phyloP scores from a whole-genome alignment of 1,140 invertebrate genomes.

The Thaumatotibia leucotreta region DNA sequence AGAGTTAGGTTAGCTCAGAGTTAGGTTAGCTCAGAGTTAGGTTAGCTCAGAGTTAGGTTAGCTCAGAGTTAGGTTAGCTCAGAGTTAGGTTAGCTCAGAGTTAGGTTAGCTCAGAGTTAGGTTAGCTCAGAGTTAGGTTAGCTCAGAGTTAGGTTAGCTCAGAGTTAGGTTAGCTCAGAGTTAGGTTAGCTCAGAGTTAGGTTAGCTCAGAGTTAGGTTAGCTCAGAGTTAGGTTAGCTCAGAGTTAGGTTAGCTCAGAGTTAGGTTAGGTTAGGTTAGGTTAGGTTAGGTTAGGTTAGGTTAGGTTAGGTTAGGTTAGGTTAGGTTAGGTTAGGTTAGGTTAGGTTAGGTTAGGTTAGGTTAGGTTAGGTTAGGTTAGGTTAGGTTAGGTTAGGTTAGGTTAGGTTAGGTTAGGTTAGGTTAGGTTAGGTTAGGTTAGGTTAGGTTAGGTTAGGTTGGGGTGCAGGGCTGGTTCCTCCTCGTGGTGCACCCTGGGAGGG shows the following conservation, averaged over 20 bases:
- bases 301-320: slow-evolving; percentile 21
- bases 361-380: slow-evolving; percentile 13
- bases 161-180: slow-evolving; percentile 17
- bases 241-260: slow-evolving; percentile 13
- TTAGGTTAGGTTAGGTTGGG: slow-evolving; percentile 22
- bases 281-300: slow-evolving; percentile 13
- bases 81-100: slow-evolving; percentile 18
- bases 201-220: slow-evolving; percentile 43
- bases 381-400: slow-evolving; percentile 8
- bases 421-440: slow-evolving; percentile 11
- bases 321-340: slow-evolving; percentile 10
- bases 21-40: slow-evolving; percentile 16
- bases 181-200: slow-evolving; percentile 16
- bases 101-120: slow-evolving; percentile 12
- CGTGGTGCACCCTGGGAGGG: too few relatives aligned
- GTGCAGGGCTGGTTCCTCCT: too few relatives aligned
- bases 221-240: slow-evolving; percentile 32
- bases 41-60: slow-evolving; percentile 17
- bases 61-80: slow-evolving; percentile 26
- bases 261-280: slow-evolving; percentile 17
- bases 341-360: slow-evolving; percentile 13
- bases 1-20: slow-evolving; percentile 16
- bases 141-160: slow-evolving; percentile 13
- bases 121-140: slow-evolving; percentile 16
- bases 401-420: slow-evolving; percentile 1